Conservation (phyloP, 2,888 invertebrate species). For the Mesoligia furuncula region DNA sequence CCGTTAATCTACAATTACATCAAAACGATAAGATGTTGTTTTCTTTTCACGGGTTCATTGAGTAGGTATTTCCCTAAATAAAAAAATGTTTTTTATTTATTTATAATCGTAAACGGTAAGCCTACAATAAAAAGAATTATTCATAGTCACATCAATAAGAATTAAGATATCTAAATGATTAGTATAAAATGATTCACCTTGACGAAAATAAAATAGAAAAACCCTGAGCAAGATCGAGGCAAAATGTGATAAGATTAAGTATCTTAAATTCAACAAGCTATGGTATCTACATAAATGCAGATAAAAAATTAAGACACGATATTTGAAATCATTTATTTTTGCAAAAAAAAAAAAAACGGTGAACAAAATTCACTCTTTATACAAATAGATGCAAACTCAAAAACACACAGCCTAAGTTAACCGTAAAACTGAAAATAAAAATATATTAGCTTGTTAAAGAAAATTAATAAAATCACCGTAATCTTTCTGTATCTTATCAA, state of each 20-base stretch:
- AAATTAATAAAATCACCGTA: constrained; percentile 3
- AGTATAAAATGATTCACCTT: constrained; percentile 29
- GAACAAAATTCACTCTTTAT: not conserved
- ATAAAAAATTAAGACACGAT: not conserved
- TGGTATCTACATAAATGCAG: not conserved
- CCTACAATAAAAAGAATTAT: constrained; percentile 3
- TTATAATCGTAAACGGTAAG: not conserved
- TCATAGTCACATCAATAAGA: constrained; percentile 4
- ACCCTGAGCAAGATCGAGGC: constrained; percentile 1
- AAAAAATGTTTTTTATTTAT: too few relatives aligned
- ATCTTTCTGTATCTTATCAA: constrained; percentile 39
- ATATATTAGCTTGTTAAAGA: not conserved
- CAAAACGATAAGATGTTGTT: not conserved
- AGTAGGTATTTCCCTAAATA: not conserved
- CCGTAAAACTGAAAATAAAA: constrained; percentile 11
- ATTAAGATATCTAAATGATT: constrained; percentile 14
- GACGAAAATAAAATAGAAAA: constrained; percentile 13
- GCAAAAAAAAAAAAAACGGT: not conserved
- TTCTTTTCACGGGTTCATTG: not conserved
- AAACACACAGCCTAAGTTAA: not conserved
- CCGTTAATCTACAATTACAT: not conserved
- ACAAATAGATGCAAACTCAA: not conserved
- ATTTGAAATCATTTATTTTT: too few relatives aligned
- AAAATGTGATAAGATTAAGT: constrained; percentile 2
- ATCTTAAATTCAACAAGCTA: not conserved